Percentiles rank a stretch among this genome's conserved stretches.
These are phyloP conservation scores for Pogonognathellus flavescens DNA, from an alignment of 1,140 invertebrate genomes.

Conservation along the genomic window DNA sequence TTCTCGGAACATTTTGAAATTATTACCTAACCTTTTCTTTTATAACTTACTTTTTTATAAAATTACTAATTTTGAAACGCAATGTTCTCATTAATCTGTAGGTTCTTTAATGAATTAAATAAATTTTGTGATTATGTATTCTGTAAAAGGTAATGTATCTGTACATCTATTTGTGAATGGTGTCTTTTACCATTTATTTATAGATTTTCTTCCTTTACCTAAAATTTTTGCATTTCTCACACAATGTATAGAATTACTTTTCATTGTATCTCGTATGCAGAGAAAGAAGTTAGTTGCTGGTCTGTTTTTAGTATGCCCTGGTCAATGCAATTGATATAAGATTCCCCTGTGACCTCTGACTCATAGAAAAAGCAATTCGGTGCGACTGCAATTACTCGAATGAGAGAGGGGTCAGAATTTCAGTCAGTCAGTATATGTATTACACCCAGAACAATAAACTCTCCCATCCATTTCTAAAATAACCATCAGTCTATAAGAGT, in stretches of 20 bases:
- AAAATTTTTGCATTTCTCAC: too few species aligned
- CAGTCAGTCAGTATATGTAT: not conserved
- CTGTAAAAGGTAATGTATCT: too few species aligned
- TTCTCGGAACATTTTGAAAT: too few species aligned
- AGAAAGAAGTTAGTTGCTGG: not conserved
- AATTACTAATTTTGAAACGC: too few species aligned
- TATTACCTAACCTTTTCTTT: too few species aligned
- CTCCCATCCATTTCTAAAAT: not conserved
- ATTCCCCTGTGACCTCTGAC: constrained; percentile 59
- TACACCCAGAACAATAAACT: not conserved
- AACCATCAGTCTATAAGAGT: not conserved
- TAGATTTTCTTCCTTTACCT: too few species aligned
- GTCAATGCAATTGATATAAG: constrained; percentile 36
- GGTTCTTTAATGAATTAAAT: too few species aligned
- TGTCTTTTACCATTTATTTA: too few species aligned
- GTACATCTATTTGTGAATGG: too few species aligned
- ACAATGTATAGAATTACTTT: not conserved
- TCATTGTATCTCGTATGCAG: not conserved
- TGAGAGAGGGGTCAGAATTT: constrained; percentile 4
- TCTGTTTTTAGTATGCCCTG: constrained; percentile 5
- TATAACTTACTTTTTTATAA: too few species aligned
- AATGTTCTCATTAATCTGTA: too few species aligned
- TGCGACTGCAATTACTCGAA: constrained; percentile 15
- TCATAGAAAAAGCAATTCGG: constrained; percentile 45
- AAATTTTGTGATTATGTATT: too few species aligned